phyloP scores from a whole-genome alignment of 2,797 vertebrate genomes.

The Syngnathus acus region DNA sequence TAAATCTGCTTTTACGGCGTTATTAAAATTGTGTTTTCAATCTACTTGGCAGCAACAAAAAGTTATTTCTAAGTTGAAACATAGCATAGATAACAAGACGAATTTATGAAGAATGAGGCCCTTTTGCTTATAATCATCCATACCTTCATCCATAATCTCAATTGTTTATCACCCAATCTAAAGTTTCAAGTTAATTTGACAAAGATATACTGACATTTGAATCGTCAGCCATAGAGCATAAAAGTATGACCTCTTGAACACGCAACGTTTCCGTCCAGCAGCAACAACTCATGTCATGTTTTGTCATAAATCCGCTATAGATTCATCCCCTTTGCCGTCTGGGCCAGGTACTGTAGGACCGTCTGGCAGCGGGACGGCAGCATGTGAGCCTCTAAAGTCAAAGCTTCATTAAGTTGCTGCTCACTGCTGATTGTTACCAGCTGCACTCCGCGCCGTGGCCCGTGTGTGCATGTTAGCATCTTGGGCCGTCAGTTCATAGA shows the following conservation, averaged over 20 bases:
- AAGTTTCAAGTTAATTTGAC: constrained; percentile 35
- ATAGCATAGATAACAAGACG: constrained; percentile 13
- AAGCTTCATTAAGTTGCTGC: constrained; percentile 54
- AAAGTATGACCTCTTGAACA: constrained; percentile 43
- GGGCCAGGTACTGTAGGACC: constrained; percentile 43
- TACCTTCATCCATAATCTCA: background rate
- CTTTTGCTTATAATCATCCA: background rate
- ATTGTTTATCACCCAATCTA: constrained; percentile 5
- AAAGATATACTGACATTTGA: constrained; percentile 27
- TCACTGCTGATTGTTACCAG: constrained; percentile 66
- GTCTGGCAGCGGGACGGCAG: constrained; percentile 38
- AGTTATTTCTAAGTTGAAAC: constrained; percentile 8
- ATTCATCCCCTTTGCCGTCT: constrained; percentile 34
- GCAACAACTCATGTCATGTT: constrained; percentile 44
- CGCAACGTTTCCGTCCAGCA: constrained; percentile 21
- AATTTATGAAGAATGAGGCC: constrained; percentile 1
- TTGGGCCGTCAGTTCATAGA: constrained; percentile 19
- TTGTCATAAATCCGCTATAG: constrained; percentile 40
- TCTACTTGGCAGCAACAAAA: constrained; percentile 18
- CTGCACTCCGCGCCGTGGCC: constrained; percentile 42
- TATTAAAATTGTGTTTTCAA: constrained; percentile 10
- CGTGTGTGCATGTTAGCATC: constrained; percentile 9
- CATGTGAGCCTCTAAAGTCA: constrained; percentile 51
- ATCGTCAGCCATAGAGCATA: constrained; percentile 12
- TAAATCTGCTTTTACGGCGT: constrained; percentile 5